A percentile compares a stretch with the other conserved stretches of the same genome.
These are phyloP conservation scores for Mustelus asterias DNA, from an alignment of 2,113 vertebrate species.

Conservation along the genomic window DNA sequence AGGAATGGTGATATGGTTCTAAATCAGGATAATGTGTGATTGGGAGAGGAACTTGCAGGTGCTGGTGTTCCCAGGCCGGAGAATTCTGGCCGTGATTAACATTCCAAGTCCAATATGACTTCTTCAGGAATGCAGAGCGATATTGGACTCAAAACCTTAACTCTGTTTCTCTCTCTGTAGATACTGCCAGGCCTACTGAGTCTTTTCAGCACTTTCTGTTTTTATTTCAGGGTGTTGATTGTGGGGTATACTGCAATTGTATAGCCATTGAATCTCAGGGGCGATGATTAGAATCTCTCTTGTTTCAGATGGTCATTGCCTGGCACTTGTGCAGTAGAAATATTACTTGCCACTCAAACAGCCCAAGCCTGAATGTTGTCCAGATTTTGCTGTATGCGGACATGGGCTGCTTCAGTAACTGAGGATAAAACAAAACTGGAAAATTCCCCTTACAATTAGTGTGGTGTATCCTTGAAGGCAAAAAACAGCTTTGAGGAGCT, in stretches of 20 bases:
- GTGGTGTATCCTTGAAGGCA: background rate
- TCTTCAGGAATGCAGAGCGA: too few species aligned
- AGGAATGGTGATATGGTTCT: background rate
- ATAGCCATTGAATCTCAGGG: background rate
- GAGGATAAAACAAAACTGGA: background rate
- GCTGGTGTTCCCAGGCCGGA: too few species aligned
- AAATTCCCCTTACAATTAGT: background rate
- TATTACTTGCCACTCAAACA: background rate
- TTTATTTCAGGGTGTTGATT: background rate
- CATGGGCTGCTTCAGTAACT: background rate
- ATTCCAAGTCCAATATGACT: too few species aligned
- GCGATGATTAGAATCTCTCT: background rate
- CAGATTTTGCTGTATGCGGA: background rate
- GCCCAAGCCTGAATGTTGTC: background rate
- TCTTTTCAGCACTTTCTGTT: too few species aligned
- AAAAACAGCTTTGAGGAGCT: background rate
- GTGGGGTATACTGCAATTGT: background rate
- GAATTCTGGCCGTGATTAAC: too few species aligned
- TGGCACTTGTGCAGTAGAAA: background rate
- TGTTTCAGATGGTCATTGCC: background rate
- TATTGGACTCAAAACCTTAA: too few species aligned
- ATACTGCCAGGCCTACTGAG: too few species aligned
- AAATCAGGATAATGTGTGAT: too few species aligned
- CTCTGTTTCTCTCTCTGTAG: too few species aligned
- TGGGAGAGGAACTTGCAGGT: too few species aligned